phyloP scores from a whole-genome alignment of 2,797 vertebrate genomes.

The Hydrophis major region DNA sequence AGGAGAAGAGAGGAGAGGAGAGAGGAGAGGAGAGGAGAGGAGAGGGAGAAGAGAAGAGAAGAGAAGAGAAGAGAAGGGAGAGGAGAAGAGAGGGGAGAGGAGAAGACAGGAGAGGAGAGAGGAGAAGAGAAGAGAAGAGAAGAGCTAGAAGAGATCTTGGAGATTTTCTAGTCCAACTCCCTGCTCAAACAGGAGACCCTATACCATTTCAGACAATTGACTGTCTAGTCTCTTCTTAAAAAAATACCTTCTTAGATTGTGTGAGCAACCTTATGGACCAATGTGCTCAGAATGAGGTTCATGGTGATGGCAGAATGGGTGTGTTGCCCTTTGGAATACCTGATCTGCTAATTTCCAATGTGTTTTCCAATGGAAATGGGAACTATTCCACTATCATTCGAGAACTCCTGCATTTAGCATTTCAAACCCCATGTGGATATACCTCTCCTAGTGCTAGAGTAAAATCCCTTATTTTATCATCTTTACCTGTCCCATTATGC shows the following conservation, averaged over 20 bases:
- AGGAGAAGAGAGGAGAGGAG: rapidly evolving
- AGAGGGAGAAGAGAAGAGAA: too few relatives aligned
- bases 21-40: background rate
- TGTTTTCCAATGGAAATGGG: background rate
- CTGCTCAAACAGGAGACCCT: background rate
- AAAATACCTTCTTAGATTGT: background rate
- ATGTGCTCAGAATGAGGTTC: background rate
- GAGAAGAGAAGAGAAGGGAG: too few relatives aligned
- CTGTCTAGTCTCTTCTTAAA: background rate
- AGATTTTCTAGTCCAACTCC: background rate
- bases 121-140: too few relatives aligned
- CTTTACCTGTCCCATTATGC: background rate
- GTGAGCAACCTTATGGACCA: background rate
- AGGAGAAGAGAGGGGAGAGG: too few relatives aligned
- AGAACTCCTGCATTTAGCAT: background rate
- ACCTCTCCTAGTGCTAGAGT: background rate
- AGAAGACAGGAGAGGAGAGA: too few relatives aligned
- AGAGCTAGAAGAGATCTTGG: background rate
- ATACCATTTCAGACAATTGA: background rate
- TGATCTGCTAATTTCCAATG: background rate
- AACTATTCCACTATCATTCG: background rate
- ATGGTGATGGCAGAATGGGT: background rate
- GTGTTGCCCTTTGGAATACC: background rate
- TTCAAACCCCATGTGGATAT: background rate
- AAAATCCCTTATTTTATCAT: background rate